These are phyloP conservation scores for Bovichtus variegatus DNA, from an alignment of 2,797 vertebrate species.

Conservation along the genomic window DNA sequence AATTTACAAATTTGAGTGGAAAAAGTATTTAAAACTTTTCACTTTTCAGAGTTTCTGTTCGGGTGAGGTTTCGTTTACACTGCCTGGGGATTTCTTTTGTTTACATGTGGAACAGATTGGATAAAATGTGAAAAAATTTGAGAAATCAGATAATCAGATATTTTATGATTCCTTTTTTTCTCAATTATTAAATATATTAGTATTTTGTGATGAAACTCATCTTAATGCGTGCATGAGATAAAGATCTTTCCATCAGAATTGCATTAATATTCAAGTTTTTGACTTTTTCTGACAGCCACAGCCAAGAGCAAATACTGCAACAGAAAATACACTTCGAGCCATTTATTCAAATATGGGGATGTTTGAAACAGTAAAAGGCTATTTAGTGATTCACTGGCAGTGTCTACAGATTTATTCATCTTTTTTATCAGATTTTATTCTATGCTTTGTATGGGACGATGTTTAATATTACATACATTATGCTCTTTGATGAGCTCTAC, in stretches of 20 bases:
- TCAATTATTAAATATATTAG: not conserved
- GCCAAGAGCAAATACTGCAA: constrained; percentile 4
- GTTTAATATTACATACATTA: constrained; percentile 40
- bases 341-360: not conserved
- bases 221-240: not conserved
- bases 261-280: not conserved
- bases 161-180: not conserved
- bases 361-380: constrained; percentile 7
- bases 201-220: not conserved
- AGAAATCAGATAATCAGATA: not conserved
- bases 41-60: constrained; percentile 3
- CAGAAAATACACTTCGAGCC: not conserved
- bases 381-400: not conserved
- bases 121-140: not conserved
- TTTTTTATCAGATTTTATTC: constrained; percentile 10
- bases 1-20: not conserved
- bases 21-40: too few relatives aligned
- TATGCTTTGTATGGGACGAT: not conserved
- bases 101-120: not conserved
- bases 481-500: constrained; percentile 48
- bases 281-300: not conserved
- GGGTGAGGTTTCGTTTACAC: constrained; percentile 7
- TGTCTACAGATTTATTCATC: constrained; percentile 1
- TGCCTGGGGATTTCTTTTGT: not conserved
- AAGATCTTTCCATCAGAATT: constrained; percentile 4